Base-by-base conservation (phyloP, 2,888 invertebrate species). In the Unio delphinus region DNA sequence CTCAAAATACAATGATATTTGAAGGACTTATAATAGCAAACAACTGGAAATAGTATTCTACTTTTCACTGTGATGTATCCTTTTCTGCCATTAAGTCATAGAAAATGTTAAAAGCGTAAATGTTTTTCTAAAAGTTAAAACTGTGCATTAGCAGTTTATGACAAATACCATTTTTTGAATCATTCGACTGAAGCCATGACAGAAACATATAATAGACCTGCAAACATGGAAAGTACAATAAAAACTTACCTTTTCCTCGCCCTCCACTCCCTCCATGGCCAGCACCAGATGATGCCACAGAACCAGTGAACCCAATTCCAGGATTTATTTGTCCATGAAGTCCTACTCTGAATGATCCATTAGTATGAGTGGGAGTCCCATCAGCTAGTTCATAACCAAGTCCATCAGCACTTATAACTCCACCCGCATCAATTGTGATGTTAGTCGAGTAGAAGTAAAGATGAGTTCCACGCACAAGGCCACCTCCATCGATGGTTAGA, bases 221-320 rank as follows among this genome's bases (percentile, higher is more conserved):
- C 15, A 45, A 11, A 45, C 45, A 15, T 45, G 45, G 45, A 45
- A 11, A 45, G 45, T 15, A 45, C 45, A 11, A 45, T 45, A 45
- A 15, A 45, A 45, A 45, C 11, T 15, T 76, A 80, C 82, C 78
- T 68, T 75, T 61, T 4, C 76, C 82, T 58, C 77, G 74, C 15
- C 81, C 84, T 54, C 84, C 84, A 70, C 80, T 81, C 11, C 86
- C 86, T 18, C 86, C 84, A 73, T 83, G 82, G 3, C 84, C 84
- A 7, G 80, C 84, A 18, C 84, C 84, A 20, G 82, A 78, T 23
- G 80, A 79, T 8, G 71, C 70, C 5, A 26, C 62, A 28, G 74
- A 64, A 8, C 73, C 69, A n/a, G 73, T 65, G 11, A 67, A 59
- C 18, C 85, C 85, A 15, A 71, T 67, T 55, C 85, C 85, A 55